Base-by-base conservation (phyloP, 1,140 invertebrate species). In the Drosophila elegans region DNA sequence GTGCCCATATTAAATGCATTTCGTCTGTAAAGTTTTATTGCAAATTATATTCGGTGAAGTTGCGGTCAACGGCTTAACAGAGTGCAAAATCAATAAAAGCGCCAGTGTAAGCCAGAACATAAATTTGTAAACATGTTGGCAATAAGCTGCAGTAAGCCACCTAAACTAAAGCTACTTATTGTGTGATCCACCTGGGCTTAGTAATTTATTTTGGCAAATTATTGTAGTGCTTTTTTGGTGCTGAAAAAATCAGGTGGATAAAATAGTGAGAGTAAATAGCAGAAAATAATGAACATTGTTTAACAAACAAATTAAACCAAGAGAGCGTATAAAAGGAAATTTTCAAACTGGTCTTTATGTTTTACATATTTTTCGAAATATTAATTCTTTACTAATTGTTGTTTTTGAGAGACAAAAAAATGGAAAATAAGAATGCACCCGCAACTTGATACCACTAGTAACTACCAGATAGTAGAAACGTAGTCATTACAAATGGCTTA, bases 1-100 rank as follows among this genome's bases (percentile, higher is more conserved):
- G 64, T 41, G 80, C 52, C 75, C 60, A 73, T 61, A 69, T 57
- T 64, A 73, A 84, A 84, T 84, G 80, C 77, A 77, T 57, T 85
- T 53, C 38, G 80, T 84, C 80, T 84, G 62, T 39, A 77, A 84
- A 84, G 76, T 84, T 84, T 83, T 57, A 71, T 57, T 71, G 34
- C 36, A 46, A 66, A 74, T 59, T 44, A 41, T 59, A 46, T 39
- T 39, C 62, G 52, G 62, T 57, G 39, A 67, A 53, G 73, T 62
- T 51, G 41, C 32, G 61, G 78, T 73, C 59, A 75, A 41, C 12
- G 29, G 29, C 42, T 39, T n/a, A 55, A 39, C 42, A 39, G 11
- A 44, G 25, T 53, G 39, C 46, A 49, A 49, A 73, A 73, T 82
- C 44, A 42, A 41, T 59, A 51, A 25, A 63, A 64, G 42, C 21